phyloP scores from a whole-genome alignment of 2,888 invertebrate genomes.

The Kryphioiulus occultus region DNA sequence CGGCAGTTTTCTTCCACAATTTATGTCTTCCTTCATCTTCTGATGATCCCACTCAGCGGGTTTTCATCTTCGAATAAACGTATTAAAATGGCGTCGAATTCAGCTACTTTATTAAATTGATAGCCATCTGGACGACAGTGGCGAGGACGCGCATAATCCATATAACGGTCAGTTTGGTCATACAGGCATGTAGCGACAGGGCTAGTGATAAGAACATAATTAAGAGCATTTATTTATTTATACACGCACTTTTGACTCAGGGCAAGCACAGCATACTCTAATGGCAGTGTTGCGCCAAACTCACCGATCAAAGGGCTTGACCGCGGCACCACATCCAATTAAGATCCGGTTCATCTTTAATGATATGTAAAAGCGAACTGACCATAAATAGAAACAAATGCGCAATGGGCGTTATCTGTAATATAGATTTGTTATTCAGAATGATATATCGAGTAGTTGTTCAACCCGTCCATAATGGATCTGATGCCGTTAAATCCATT shows the following conservation, averaged over 20 bases:
- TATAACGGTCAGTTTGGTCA: not conserved
- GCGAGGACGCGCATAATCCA: not conserved
- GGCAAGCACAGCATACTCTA: not conserved
- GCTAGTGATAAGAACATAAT: conserved; percentile 15
- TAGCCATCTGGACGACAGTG: conserved; percentile 9
- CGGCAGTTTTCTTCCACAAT: not conserved
- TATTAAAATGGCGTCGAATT: conserved; percentile 19
- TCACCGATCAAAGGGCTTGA: not conserved
- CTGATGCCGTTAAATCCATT: no score
- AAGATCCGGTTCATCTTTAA: not conserved
- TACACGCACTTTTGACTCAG: not conserved
- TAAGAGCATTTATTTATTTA: conserved; percentile 30
- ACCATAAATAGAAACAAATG: no score
- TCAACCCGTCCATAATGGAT: no score
- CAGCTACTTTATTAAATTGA: conserved; percentile 31
- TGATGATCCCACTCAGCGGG: conserved; percentile 9
- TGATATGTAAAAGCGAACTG: not conserved
- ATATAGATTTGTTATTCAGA: no score
- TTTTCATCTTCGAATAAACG: not conserved
- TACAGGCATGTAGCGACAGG: not conserved
- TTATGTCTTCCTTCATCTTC: conserved; percentile 24
- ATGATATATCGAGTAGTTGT: no score
- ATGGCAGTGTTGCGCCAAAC: not conserved
- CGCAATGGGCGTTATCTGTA: no score
- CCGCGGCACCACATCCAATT: not conserved